Conservation (phyloP, 2,888 invertebrate species). For the Agrilus mali region DNA sequence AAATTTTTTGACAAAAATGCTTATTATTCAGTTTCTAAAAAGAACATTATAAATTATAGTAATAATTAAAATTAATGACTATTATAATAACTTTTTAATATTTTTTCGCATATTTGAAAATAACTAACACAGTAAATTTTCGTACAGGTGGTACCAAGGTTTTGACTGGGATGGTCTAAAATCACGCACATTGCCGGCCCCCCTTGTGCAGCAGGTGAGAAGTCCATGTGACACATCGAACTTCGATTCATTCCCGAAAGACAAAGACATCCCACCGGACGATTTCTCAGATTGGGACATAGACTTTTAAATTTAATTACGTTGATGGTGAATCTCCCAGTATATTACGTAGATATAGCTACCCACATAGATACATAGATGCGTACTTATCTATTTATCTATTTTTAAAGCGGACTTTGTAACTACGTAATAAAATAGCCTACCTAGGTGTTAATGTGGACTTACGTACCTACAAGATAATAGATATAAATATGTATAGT, state of each 20-base stretch:
- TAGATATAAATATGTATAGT: too few species aligned
- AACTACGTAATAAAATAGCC: too few species aligned
- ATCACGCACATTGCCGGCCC: conserved; percentile 39
- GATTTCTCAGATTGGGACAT: conserved; percentile 59
- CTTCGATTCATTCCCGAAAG: conserved; percentile 54
- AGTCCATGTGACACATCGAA: conserved; percentile 54
- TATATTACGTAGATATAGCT: too few species aligned
- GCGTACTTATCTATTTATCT: too few species aligned
- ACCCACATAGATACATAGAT: too few species aligned
- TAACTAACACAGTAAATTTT: conserved; percentile 4
- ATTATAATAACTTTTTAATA: neutral
- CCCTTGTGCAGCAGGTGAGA: conserved; percentile 42
- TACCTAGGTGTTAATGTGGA: too few species aligned
- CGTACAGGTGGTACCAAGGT: conserved; percentile 58
- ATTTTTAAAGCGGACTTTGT: too few species aligned
- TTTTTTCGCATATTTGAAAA: neutral
- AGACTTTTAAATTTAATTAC: conserved; percentile 40
- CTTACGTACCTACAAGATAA: too few species aligned
- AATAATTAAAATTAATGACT: too few species aligned
- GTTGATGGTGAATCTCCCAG: neutral
- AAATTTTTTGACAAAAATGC: too few species aligned
- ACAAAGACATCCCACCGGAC: conserved; percentile 51
- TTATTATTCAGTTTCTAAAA: too few species aligned
- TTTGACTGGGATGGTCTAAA: conserved; percentile 63
- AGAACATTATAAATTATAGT: too few species aligned